Base-by-base conservation (phyloP, 1,140 invertebrate species). In the Aradophagus sp. region DNA sequence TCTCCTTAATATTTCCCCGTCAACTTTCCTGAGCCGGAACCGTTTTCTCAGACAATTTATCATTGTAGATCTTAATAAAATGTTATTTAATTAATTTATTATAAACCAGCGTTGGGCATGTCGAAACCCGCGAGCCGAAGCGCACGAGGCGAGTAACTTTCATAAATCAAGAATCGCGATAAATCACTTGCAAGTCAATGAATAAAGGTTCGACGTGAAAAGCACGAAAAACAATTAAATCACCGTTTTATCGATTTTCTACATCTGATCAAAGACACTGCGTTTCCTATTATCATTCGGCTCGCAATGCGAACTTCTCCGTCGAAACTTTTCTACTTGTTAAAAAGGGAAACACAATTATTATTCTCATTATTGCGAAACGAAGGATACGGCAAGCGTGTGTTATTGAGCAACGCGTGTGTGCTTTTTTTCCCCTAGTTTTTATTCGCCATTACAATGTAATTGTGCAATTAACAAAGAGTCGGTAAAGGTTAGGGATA, bases 391-490 rank as follows among this genome's bases (percentile, higher is more conserved):
- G 34, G 20, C 35, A 27, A 70, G 56, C 53, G 10, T 29, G 26
- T 53, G 53, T 55, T 62, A 58, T 71, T 71, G 59, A 59, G 53
- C 19, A 70, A 70, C 36, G 20, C 41, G 52, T n/a, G 4, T 4
- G 20, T 29, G 10, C 11, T 29, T 29, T 29, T 29, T 29, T 29
- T 29, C 11, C 27, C 14, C 45, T 52, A 50, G 50, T 70, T 63
- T 38, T 41, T 35, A 69, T 63, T 58, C 45, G 27, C 38, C 23
- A 52, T 59, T 52, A 63, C 58, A 59, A 63, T 63, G 52, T 70
- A 70, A 70, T 70, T 70, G 67, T 63, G 67, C 67, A 63, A 70
- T 70, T 70, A 63, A 70, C 45, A 63, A 26, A 34, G 42, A 50
- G 39, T 45, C 32, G 53, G 20, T 59, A 70, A 63, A 70, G 67